A percentile compares a stretch with the other conserved stretches of the same genome.
These are phyloP conservation scores for Echeneis naucrates DNA, from an alignment of 2,797 vertebrate species.

Conservation along the genomic window DNA sequence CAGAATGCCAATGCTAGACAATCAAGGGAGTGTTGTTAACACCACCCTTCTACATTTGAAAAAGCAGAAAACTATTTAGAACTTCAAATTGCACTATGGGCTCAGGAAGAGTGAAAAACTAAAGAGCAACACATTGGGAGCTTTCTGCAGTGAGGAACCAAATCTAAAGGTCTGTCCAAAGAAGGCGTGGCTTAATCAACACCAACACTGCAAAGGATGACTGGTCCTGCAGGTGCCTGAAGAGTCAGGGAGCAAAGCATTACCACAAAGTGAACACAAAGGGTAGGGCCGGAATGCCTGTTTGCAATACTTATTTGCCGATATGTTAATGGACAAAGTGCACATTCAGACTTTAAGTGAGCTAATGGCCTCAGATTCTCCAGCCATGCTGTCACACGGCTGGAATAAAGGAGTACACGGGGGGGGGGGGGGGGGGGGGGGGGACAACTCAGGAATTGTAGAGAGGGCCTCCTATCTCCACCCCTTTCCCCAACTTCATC, in stretches of 20 bases:
- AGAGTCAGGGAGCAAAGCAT: slow-evolving; percentile 2
- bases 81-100: background rate
- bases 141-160: slow-evolving; percentile 9
- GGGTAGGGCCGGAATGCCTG: background rate
- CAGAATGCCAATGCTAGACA: slow-evolving; percentile 31
- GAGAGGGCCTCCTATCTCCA: slow-evolving; percentile 16
- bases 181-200: slow-evolving; percentile 25
- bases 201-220: slow-evolving; percentile 34
- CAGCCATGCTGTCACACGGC: slow-evolving; percentile 43
- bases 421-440: too few relatives aligned
- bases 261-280: slow-evolving; percentile 20
- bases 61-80: slow-evolving; percentile 32
- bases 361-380: slow-evolving; percentile 35
- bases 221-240: slow-evolving; percentile 1
- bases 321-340: slow-evolving; percentile 8
- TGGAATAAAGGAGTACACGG: slow-evolving; percentile 55
- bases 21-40: slow-evolving; percentile 32
- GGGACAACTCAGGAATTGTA: slow-evolving; percentile 34
- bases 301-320: slow-evolving; percentile 1
- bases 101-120: background rate
- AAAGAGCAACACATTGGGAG: background rate
- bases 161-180: slow-evolving; percentile 9
- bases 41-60: slow-evolving; percentile 6
- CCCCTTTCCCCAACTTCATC: slow-evolving; percentile 32
- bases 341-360: slow-evolving; percentile 24